Evolutionary conservation across 2,888 invertebrate genomes (phyloP), one percentile per base, ranked within the genome.

Genomic region (Caenorhabditis drosophilae): DNA sequence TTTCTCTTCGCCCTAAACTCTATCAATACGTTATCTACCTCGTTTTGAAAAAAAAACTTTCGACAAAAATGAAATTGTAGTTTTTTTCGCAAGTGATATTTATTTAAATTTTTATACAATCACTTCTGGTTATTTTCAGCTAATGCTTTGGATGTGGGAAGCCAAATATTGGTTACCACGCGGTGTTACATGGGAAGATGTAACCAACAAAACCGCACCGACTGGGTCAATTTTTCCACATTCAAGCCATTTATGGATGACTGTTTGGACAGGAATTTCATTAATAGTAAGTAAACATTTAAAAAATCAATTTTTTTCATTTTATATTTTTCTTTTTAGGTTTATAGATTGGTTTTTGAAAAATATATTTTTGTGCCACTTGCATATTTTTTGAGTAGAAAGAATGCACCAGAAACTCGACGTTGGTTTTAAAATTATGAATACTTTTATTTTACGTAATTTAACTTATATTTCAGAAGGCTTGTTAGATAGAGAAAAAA

Each of bases 101-200:
- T n/a, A n/a, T n/a, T n/a, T n/a, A n/a, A n/a, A n/a, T n/a, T n/a
- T n/a, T n/a, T n/a, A n/a, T n/a, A n/a, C n/a, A n/a, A n/a, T n/a
- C n/a, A n/a, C n/a, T n/a, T n/a, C n/a, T n/a, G n/a, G n/a, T n/a
- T n/a, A n/a, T n/a, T 40, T 40, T 40, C 40, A 7, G n/a, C 11
- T 26, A 35, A 64, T 64, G 64, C 22, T 55, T 11, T 58, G 58
- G 58, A 58, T 54, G 64, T 79, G 75, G 77, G 64, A 70, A 41
- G 75, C 78, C 40, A 44, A 54, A 20, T 69, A 78, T 47, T 82
- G 82, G 82, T 70, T 82, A 41, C 81, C 82, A 35, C 68, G 73
- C 26, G 71, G 70, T 53, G 70, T 76, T n/a, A 62, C 57, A 4
- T 82, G 82, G 82, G 54, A 58, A 2, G 75, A 75, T 48, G 57